These are phyloP conservation scores for Notolepis coatsorum DNA, from an alignment of 2,797 vertebrate species.

Conservation along the genomic window DNA sequence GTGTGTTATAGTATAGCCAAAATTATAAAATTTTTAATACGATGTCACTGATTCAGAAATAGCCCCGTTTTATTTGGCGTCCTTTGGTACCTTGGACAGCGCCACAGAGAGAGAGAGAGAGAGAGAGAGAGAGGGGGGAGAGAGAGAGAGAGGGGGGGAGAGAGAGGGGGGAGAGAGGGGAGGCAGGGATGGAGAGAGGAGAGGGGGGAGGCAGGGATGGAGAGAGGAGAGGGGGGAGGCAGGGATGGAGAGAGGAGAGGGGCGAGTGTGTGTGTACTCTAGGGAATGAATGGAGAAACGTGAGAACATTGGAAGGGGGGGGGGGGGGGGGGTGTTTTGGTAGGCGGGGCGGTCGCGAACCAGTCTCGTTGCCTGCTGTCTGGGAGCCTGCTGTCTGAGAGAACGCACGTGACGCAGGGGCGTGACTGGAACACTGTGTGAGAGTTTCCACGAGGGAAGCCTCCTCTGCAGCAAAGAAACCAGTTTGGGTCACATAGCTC, in stretches of 20 bases:
- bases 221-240: background rate
- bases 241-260: background rate
- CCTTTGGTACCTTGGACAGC: background rate
- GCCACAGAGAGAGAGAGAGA: background rate
- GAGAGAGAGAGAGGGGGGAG: constrained; percentile 2
- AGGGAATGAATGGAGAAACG: constrained; percentile 21
- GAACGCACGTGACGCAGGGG: no score
- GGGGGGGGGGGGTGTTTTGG: no score
- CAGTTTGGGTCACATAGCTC: no score
- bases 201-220: background rate
- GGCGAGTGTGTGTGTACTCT: no score
- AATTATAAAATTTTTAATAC: background rate
- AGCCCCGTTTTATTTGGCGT: background rate
- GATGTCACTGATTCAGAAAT: background rate
- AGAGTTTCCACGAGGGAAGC: no score
- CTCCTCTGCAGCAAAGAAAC: background rate
- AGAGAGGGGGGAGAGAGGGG: background rate
- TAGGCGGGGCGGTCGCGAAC: no score
- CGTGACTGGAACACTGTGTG: no score
- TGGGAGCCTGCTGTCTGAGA: no score
- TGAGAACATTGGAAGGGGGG: background rate
- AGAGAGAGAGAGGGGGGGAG: background rate
- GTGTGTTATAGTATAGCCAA: background rate
- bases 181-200: background rate
- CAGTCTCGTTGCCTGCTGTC: no score